phyloP scores from a whole-genome alignment of 2,113 vertebrate species.

The Laticauda colubrina region DNA sequence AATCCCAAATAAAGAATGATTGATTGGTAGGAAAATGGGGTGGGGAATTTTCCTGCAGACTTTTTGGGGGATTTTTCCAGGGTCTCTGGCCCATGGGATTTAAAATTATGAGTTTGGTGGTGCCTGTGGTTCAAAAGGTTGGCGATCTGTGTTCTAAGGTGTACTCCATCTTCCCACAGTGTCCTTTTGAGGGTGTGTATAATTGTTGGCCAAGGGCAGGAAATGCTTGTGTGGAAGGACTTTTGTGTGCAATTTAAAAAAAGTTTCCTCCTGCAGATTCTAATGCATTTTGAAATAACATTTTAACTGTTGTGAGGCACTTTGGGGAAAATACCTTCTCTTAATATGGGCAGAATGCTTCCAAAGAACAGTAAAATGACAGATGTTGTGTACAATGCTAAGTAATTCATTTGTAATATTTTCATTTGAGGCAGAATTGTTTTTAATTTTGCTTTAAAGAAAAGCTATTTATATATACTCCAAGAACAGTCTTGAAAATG shows the following conservation, averaged over 20 bases:
- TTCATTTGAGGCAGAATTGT: not conserved
- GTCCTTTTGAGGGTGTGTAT: not conserved
- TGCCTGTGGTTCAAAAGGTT: too few species aligned
- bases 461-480: not conserved
- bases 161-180: not conserved
- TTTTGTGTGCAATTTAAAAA: not conserved
- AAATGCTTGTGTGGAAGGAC: not conserved
- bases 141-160: not conserved
- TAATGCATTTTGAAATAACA: not conserved
- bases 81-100: too few species aligned
- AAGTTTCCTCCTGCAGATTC: not conserved
- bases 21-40: too few species aligned
- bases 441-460: conserved; percentile 16
- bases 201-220: not conserved
- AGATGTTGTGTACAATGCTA: not conserved
- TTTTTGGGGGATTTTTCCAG: too few species aligned
- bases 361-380: not conserved
- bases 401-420: not conserved
- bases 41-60: too few species aligned
- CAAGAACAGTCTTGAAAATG: conserved; percentile 34
- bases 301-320: not conserved
- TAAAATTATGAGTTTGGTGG: too few species aligned
- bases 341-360: not conserved
- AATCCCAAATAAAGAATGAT: too few species aligned
- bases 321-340: not conserved